phyloP scores from a whole-genome alignment of 1,140 invertebrate species.

The Temnothorax curvispinosus region DNA sequence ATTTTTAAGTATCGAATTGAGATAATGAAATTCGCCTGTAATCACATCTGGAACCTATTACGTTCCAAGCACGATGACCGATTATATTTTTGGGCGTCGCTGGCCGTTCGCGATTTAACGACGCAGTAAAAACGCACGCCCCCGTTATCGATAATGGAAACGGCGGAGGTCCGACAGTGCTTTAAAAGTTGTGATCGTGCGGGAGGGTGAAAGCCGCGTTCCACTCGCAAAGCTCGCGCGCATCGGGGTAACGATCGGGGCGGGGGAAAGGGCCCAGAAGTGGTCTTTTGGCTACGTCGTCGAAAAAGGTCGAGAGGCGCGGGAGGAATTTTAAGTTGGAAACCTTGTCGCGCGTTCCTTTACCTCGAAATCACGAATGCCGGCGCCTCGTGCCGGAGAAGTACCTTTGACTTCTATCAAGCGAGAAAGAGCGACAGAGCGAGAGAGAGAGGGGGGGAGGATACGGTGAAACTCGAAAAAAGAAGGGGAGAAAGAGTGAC shows the following conservation, averaged over 20 bases:
- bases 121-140: slow-evolving; percentile 34
- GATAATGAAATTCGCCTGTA: slow-evolving; percentile 17
- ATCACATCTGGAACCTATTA: slow-evolving; percentile 2
- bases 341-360: slow-evolving; percentile 82
- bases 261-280: slow-evolving; percentile 11
- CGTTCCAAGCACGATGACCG: slow-evolving; percentile 13
- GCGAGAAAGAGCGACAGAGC: slow-evolving; percentile 13
- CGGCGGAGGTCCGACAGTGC: slow-evolving; percentile 24
- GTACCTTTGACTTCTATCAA: slow-evolving; percentile 67
- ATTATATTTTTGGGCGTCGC: slow-evolving; percentile 40
- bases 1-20: slow-evolving; percentile 13
- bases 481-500: not conserved
- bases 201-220: slow-evolving; percentile 53
- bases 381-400: slow-evolving; percentile 60
- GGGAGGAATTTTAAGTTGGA: slow-evolving; percentile 82
- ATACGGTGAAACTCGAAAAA: not conserved
- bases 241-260: slow-evolving; percentile 61
- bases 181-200: slow-evolving; percentile 38
- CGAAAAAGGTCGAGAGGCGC: slow-evolving; percentile 39
- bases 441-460: not conserved
- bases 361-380: slow-evolving; percentile 77
- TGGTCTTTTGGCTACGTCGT: slow-evolving; percentile 2
- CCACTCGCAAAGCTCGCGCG: slow-evolving; percentile 18
- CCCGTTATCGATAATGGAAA: slow-evolving; percentile 57
- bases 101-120: slow-evolving; percentile 44